These are phyloP conservation scores for Hermaeophaga mercurialis DNA, from an alignment of 2,888 invertebrate genomes.

Conservation along the genomic window DNA sequence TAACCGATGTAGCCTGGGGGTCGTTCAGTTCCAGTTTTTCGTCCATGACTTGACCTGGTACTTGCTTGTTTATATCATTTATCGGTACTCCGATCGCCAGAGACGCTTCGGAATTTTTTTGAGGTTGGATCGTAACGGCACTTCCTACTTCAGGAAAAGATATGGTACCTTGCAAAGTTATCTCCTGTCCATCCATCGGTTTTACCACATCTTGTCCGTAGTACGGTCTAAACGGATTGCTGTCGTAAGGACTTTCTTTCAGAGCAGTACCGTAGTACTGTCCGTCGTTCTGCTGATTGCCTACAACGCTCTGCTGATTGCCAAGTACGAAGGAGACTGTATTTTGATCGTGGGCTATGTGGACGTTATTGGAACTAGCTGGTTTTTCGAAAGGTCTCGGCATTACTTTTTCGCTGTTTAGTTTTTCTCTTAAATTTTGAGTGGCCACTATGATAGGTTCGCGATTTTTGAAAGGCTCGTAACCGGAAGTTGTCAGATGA, in stretches of 20 bases:
- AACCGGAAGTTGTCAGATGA: constrained; percentile 46
- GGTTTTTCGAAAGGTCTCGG: constrained; percentile 51
- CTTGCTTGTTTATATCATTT: constrained; percentile 45
- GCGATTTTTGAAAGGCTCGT: constrained; percentile 32
- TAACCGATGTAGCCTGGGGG: constrained; percentile 36
- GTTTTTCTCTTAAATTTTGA: constrained; percentile 54
- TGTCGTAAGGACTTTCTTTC: constrained; percentile 3
- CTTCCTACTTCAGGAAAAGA: constrained; percentile 35
- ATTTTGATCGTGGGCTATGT: constrained; percentile 67
- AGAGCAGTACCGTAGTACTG: constrained; percentile 42
- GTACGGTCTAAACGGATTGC: constrained; percentile 1
- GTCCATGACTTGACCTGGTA: constrained; percentile 56
- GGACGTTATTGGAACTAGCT: constrained; percentile 65
- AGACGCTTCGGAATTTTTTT: constrained; percentile 54
- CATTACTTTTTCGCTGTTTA: constrained; percentile 54
- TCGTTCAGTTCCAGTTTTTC: constrained; percentile 49
- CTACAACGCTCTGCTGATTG: constrained; percentile 64
- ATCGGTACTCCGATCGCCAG: constrained; percentile 55
- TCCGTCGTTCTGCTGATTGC: constrained; percentile 60
- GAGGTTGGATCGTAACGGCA: constrained; percentile 54
- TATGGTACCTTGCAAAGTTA: constrained; percentile 28
- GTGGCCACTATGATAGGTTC: constrained; percentile 54
- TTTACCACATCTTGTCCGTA: constrained; percentile 38
- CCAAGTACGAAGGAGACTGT: constrained; percentile 69
- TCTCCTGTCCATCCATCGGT: constrained; percentile 27